These are phyloP conservation scores for Poecilobothrus nobilitatus DNA, from an alignment of 2,888 invertebrate genomes.

Conservation along the genomic window DNA sequence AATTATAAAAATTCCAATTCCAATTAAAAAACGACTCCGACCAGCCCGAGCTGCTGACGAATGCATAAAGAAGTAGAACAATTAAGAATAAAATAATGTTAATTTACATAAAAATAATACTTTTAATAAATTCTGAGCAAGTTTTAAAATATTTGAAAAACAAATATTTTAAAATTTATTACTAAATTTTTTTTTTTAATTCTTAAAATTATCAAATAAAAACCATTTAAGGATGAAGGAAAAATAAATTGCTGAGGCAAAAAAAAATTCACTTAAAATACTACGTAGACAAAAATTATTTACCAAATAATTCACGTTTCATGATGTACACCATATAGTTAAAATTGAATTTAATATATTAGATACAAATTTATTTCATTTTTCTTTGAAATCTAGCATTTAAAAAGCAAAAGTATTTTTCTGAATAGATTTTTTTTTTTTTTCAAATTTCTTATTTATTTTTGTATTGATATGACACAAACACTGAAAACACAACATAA, in stretches of 20 bases:
- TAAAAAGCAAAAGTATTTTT: neutral
- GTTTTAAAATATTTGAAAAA: no score
- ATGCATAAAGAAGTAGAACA: neutral
- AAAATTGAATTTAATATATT: neutral
- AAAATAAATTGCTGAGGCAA: no score
- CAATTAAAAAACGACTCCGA: constrained; percentile 50
- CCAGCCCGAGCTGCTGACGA: constrained; percentile 46
- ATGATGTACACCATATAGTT: neutral
- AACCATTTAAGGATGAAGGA: no score
- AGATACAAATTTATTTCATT: neutral
- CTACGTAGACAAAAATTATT: neutral
- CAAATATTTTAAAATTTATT: no score
- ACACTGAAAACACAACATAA: no score
- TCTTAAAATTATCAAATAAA: no score
- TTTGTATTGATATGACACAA: neutral
- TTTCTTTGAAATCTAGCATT: neutral
- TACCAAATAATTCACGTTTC: constrained; percentile 6
- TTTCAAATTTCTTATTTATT: neutral
- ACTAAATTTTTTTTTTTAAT: no score
- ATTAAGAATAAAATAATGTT: no score
- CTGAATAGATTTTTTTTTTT: neutral
- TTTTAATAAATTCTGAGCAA: no score
- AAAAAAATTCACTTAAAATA: neutral
- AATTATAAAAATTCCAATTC: constrained; percentile 47
- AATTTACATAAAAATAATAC: no score